phyloP scores from a whole-genome alignment of 64 coral and sea anemone genomes.

The Actinia tenebrosa region DNA sequence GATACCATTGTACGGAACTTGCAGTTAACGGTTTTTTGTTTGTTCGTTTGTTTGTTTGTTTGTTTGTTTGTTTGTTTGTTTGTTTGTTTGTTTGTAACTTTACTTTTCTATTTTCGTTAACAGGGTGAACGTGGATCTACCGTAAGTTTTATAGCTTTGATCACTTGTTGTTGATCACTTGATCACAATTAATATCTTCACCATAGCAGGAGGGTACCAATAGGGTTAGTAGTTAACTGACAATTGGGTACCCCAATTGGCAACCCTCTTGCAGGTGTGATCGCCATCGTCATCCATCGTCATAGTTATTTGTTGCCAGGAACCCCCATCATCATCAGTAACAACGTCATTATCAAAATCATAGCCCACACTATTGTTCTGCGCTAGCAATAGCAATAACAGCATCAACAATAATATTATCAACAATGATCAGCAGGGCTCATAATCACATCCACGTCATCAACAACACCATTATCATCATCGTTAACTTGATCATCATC shows the following conservation, averaged over 20 bases:
- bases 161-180: background rate
- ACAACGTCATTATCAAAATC: too few relatives aligned
- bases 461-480: background rate
- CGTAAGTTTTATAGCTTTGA: constrained; percentile 6
- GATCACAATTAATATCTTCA: too few relatives aligned
- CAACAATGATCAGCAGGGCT: background rate
- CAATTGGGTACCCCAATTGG: too few relatives aligned
- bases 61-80: too few relatives aligned
- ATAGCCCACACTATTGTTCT: background rate
- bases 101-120: background rate
- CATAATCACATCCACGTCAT: background rate
- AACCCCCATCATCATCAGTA: too few relatives aligned
- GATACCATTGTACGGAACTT: too few relatives aligned
- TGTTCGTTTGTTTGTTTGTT: too few relatives aligned
- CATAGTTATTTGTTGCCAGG: background rate
- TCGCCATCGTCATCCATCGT: background rate
- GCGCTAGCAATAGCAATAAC: background rate
- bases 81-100: background rate
- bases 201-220: too few relatives aligned
- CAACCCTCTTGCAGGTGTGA: too few relatives aligned
- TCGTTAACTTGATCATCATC: background rate
- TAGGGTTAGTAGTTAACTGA: too few relatives aligned
- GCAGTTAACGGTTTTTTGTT: too few relatives aligned
- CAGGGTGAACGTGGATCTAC: constrained; percentile 57
- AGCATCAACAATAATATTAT: background rate